Percentiles rank a stretch among this genome's conserved stretches.
Evolutionary conservation across 1,140 invertebrate genomes (phyloP).

Genomic region (Drosophila lacertosa): DNA sequence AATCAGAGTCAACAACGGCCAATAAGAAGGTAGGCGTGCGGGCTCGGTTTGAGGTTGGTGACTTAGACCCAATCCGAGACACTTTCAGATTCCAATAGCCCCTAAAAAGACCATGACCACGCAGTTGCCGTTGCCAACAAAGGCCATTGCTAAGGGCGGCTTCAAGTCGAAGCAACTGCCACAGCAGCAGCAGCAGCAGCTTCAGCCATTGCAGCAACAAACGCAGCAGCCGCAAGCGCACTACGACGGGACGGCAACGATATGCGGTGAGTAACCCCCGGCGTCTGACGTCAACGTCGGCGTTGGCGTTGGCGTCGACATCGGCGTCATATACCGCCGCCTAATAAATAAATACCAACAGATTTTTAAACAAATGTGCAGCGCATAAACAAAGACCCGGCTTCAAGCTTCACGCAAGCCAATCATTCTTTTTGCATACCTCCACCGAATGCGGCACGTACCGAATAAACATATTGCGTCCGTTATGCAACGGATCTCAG

Average conservation of each 20-base stretch:
- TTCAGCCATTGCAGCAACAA: not conserved
- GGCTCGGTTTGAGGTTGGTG: not conserved
- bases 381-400: slow-evolving; percentile 12
- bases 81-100: not conserved
- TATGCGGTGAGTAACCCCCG: slow-evolving; percentile 22
- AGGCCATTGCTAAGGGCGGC: slow-evolving; percentile 7
- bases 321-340: slow-evolving; percentile 27
- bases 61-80: not conserved
- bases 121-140: slow-evolving; percentile 1
- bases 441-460: not conserved
- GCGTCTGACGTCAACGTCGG: not conserved
- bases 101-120: not conserved
- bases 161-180: slow-evolving; percentile 5
- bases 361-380: slow-evolving; percentile 35
- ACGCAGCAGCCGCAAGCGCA: slow-evolving; percentile 2
- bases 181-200: not conserved
- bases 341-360: slow-evolving; percentile 32
- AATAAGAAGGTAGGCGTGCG: slow-evolving; percentile 6
- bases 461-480: not conserved
- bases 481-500: not conserved
- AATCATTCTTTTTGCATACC: slow-evolving; percentile 10
- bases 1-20: not conserved
- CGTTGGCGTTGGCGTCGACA: too few species aligned
- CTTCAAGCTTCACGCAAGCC: not conserved
- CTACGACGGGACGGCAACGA: slow-evolving; percentile 9